Evolutionary conservation across 2,888 invertebrate genomes (phyloP).

Genomic region (Elgonia sp.): DNA sequence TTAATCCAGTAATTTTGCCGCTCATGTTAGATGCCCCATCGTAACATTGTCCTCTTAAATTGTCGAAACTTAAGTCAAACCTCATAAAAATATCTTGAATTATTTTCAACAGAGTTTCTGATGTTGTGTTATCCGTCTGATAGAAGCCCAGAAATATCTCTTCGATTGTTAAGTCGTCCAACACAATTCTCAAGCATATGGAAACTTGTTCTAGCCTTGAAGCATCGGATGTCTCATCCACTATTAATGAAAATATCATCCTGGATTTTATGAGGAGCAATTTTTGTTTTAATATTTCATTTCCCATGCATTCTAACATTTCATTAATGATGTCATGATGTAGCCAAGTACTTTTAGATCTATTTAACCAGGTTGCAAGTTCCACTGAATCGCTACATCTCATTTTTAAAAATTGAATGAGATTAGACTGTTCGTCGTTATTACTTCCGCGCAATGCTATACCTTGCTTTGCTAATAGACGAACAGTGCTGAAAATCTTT

Average conservation of each 20-base stretch:
- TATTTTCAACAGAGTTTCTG: conserved; percentile 33
- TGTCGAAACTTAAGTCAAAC: conserved; percentile 18
- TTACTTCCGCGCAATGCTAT: conserved; percentile 55
- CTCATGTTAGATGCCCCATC: conserved; percentile 73
- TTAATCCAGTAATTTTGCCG: conserved; percentile 68
- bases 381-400: conserved; percentile 59
- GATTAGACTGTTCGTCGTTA: conserved; percentile 67
- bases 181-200: conserved; percentile 46
- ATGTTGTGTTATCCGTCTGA: conserved; percentile 41
- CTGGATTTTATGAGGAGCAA: conserved; percentile 24
- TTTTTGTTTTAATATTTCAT: conserved; percentile 16
- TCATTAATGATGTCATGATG: conserved; percentile 33
- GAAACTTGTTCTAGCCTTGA: conserved; percentile 53
- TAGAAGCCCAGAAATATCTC: conserved; percentile 55
- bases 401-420: conserved; percentile 68
- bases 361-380: conserved; percentile 42
- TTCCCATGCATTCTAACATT: conserved; percentile 32
- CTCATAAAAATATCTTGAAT: conserved; percentile 32
- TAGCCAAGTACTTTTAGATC: conserved; percentile 28
- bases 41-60: conserved; percentile 73
- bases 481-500: conserved; percentile 55
- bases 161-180: conserved; percentile 37
- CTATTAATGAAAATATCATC: conserved; percentile 34
- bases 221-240: conserved; percentile 45
- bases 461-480: conserved; percentile 60